These are phyloP conservation scores for Gisinianus flammeolus DNA, from an alignment of 2,888 invertebrate species.

Conservation along the genomic window DNA sequence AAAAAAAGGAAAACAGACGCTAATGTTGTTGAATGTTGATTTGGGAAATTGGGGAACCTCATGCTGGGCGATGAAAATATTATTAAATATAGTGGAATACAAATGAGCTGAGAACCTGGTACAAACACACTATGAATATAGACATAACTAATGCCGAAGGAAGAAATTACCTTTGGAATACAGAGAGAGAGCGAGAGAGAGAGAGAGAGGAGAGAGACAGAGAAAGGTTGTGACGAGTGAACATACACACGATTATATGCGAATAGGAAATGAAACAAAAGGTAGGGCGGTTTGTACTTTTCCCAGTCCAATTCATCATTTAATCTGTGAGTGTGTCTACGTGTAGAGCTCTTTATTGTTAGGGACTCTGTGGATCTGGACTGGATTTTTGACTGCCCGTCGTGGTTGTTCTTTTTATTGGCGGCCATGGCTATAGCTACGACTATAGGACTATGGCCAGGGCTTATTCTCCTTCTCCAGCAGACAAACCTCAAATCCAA, in stretches of 20 bases:
- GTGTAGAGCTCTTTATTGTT: slow-evolving; percentile 4
- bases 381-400: neutral
- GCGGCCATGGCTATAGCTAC: neutral
- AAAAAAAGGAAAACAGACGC: neutral
- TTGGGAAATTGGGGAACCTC: slow-evolving; percentile 8
- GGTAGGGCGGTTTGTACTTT: slow-evolving; percentile 13
- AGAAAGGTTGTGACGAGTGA: neutral
- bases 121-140: neutral
- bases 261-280: slow-evolving; percentile 12
- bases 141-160: neutral
- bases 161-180: slow-evolving; percentile 10
- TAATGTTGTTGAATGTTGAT: neutral
- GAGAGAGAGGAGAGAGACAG: neutral
- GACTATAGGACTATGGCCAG: neutral
- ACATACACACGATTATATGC: neutral
- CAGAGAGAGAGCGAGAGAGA: neutral
- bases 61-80: slow-evolving; percentile 31
- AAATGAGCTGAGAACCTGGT: slow-evolving; percentile 22
- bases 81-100: slow-evolving; percentile 31
- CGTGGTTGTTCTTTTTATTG: neutral
- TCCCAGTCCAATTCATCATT: slow-evolving; percentile 18
- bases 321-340: slow-evolving; percentile 2
- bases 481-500: neutral
- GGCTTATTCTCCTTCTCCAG: neutral
- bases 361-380: neutral